Percentiles rank a stretch among this genome's conserved stretches.
These are phyloP conservation scores for Erethizon dorsatum DNA, from an alignment of 2,797 vertebrate genomes.

Conservation along the genomic window DNA sequence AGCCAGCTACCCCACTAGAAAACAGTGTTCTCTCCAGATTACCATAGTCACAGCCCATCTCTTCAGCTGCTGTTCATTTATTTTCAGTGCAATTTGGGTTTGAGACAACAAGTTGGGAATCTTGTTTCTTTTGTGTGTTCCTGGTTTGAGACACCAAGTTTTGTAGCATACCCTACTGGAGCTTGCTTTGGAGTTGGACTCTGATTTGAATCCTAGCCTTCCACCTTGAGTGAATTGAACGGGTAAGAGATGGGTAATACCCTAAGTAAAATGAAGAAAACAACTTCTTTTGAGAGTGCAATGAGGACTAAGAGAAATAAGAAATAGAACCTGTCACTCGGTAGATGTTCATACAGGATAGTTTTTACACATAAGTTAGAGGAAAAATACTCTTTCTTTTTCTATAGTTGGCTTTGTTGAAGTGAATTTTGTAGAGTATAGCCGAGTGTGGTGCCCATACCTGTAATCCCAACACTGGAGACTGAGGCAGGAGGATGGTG, in stretches of 20 bases:
- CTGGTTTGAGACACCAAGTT: constrained; percentile 8
- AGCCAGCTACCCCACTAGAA: not conserved
- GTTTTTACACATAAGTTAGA: constrained; percentile 19
- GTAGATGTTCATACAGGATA: constrained; percentile 11
- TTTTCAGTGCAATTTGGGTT: constrained; percentile 8
- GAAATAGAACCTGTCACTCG: not conserved
- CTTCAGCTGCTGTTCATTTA: not conserved
- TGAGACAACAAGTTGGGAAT: constrained; percentile 46
- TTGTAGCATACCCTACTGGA: constrained; percentile 5
- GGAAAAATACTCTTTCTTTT: not conserved
- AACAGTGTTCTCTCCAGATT: not conserved
- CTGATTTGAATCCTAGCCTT: constrained; percentile 51
- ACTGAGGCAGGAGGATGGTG: not conserved
- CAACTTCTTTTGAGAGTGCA: not conserved
- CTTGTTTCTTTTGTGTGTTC: not conserved
- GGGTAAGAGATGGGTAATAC: not conserved
- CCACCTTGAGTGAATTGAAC: not conserved
- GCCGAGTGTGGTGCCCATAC: not conserved
- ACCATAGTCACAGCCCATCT: not conserved
- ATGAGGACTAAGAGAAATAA: constrained; percentile 37
- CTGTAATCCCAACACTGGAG: not conserved
- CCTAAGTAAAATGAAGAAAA: not conserved
- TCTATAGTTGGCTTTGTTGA: not conserved
- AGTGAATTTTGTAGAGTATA: not conserved
- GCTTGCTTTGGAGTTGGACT: constrained; percentile 26